Evolutionary conservation across 2,888 invertebrate species (phyloP).

Genomic region (Danaus chrysippus): DNA sequence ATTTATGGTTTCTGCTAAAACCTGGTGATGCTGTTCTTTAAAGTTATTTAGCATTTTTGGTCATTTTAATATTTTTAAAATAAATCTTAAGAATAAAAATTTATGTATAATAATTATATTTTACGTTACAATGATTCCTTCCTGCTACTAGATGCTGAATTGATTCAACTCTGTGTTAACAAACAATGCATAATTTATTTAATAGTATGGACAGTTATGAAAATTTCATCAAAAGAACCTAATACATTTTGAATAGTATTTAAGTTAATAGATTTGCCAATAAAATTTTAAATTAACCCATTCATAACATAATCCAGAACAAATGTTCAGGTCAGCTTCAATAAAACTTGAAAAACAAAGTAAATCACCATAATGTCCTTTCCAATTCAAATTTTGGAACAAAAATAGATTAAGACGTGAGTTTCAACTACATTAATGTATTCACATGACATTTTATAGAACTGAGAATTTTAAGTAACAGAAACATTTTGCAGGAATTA

Average conservation of each 20-base stretch:
- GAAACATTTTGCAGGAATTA: conserved; percentile 42
- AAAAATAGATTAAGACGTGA: conserved; percentile 17
- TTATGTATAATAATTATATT: no score
- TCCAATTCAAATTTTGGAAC: conserved; percentile 12
- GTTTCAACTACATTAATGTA: conserved; percentile 10
- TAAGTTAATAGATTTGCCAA: conserved; percentile 10
- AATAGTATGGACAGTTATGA: neutral
- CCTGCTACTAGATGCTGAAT: no score
- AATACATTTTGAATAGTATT: neutral
- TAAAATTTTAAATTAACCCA: conserved; percentile 27
- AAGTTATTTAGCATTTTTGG: no score
- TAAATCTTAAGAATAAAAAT: no score
- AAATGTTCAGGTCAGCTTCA: conserved; percentile 19
- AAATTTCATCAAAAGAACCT: neutral
- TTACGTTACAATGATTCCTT: no score
- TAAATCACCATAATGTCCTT: conserved; percentile 23
- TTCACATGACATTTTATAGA: conserved; percentile 38
- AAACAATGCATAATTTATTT: no score
- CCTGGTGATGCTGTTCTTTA: no score
- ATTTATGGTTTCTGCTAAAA: no score
- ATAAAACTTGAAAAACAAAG: conserved; percentile 16
- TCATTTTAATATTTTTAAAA: no score
- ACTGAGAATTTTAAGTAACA: conserved; percentile 45
- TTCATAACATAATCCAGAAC: conserved; percentile 21
- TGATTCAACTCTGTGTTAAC: no score